Evolutionary conservation across 2,797 vertebrate species (phyloP).

Genomic region (Pangasius macronema): DNA sequence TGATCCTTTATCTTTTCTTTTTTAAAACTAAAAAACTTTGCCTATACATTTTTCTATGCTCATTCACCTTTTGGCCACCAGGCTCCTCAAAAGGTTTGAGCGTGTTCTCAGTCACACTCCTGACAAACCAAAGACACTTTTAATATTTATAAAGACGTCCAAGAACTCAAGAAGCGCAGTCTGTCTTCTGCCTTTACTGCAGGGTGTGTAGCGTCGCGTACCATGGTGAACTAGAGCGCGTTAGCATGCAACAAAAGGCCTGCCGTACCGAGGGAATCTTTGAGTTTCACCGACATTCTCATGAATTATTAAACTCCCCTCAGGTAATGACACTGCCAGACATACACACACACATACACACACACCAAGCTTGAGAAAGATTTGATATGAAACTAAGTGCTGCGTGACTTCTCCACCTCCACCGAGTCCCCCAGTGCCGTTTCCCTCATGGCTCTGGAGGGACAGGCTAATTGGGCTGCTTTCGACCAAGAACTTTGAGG

Average conservation of each 20-base stretch:
- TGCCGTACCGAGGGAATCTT: constrained; percentile 45
- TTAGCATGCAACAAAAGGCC: constrained; percentile 51
- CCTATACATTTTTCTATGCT: background rate
- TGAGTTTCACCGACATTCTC: constrained; percentile 51
- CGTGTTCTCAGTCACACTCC: constrained; percentile 36
- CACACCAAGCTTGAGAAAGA: constrained; percentile 51
- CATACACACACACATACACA: constrained; percentile 31
- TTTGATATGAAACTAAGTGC: constrained; percentile 60
- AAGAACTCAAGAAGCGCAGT: constrained; percentile 39
- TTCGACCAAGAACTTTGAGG: constrained; percentile 30
- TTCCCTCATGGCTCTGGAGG: constrained; percentile 38
- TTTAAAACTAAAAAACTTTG: background rate
- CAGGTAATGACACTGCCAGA: constrained; percentile 56
- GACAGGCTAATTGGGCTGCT: constrained; percentile 43
- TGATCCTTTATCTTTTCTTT: background rate
- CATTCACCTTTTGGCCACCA: constrained; percentile 19
- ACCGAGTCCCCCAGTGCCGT: constrained; percentile 18
- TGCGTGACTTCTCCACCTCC: constrained; percentile 48
- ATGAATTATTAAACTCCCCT: constrained; percentile 59
- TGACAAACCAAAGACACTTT: constrained; percentile 41
- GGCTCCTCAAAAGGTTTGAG: constrained; percentile 1
- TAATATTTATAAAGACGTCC: constrained; percentile 54
- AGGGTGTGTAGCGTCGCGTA: constrained; percentile 34
- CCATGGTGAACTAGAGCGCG: constrained; percentile 35
- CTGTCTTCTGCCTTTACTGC: constrained; percentile 43